Percentiles rank a stretch among this genome's conserved stretches.
These are phyloP conservation scores for Neomicropteryx cornuta DNA, from an alignment of 1,140 invertebrate species.

Conservation along the genomic window DNA sequence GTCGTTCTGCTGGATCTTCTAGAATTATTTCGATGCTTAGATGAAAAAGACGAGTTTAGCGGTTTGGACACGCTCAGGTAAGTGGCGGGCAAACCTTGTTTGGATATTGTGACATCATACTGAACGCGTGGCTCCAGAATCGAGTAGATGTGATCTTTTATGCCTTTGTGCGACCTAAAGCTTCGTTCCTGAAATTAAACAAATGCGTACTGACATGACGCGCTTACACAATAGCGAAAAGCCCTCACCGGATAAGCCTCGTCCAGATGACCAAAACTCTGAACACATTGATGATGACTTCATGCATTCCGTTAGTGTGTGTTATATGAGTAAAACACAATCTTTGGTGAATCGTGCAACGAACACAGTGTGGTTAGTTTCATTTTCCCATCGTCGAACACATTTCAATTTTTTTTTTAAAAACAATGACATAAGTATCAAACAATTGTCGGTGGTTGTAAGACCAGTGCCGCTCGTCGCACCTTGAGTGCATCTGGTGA, in stretches of 20 bases:
- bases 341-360: background rate
- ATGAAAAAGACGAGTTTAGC: conserved; percentile 21
- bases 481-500: conserved; percentile 67
- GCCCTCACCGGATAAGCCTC: no score
- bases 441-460: conserved; percentile 68
- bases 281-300: background rate
- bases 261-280: no score
- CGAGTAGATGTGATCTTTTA: conserved; percentile 42
- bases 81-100: conserved; percentile 36
- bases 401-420: conserved; percentile 1
- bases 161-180: conserved; percentile 32
- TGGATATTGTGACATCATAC: conserved; percentile 40
- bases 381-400: background rate
- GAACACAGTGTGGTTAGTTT: background rate
- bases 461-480: conserved; percentile 64
- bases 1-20: conserved; percentile 17
- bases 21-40: conserved; percentile 14
- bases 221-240: no score
- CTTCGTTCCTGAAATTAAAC: conserved; percentile 25
- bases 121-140: conserved; percentile 38
- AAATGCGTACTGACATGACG: background rate
- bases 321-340: background rate
- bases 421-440: conserved; percentile 36
- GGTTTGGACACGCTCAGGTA: conserved; percentile 38
- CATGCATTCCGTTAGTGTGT: background rate